phyloP scores from a whole-genome alignment of 2,113 vertebrate species.

The Dolichotis patagonum region DNA sequence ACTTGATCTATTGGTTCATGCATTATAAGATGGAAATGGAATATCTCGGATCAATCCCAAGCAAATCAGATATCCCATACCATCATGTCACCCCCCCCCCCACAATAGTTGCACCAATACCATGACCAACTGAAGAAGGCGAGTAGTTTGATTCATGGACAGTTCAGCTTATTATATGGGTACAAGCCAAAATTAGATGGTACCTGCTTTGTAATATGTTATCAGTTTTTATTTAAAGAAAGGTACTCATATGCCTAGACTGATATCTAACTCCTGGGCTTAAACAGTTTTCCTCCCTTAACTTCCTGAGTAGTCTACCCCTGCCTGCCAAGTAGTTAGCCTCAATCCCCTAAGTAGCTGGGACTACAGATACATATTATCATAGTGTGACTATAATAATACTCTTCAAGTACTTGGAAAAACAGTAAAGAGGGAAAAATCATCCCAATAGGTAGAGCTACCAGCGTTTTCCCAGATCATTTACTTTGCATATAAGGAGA shows the following conservation, averaged over 20 bases:
- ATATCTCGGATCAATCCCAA: background rate
- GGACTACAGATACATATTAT: background rate
- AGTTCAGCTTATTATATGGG: background rate
- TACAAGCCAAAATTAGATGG: slow-evolving; percentile 2
- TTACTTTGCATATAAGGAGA: slow-evolving; percentile 29
- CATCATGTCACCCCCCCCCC: background rate
- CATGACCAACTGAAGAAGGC: background rate
- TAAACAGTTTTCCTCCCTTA: background rate
- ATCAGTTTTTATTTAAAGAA: background rate
- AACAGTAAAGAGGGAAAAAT: slow-evolving; percentile 42
- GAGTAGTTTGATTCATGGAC: background rate
- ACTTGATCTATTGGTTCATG: background rate
- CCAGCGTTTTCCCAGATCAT: background rate
- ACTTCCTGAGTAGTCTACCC: too few relatives aligned
- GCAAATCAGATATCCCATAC: background rate
- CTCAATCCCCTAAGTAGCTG: background rate
- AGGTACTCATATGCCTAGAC: background rate
- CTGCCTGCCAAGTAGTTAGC: background rate
- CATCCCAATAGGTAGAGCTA: background rate
- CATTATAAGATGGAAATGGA: slow-evolving; percentile 20
- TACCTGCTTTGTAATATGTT: background rate
- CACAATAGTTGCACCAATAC: background rate
- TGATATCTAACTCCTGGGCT: background rate
- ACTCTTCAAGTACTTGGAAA: slow-evolving; percentile 24
- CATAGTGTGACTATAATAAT: background rate